Conservation (phyloP, 2,888 invertebrate genomes). For the Thysanoteuthis rhombus region DNA sequence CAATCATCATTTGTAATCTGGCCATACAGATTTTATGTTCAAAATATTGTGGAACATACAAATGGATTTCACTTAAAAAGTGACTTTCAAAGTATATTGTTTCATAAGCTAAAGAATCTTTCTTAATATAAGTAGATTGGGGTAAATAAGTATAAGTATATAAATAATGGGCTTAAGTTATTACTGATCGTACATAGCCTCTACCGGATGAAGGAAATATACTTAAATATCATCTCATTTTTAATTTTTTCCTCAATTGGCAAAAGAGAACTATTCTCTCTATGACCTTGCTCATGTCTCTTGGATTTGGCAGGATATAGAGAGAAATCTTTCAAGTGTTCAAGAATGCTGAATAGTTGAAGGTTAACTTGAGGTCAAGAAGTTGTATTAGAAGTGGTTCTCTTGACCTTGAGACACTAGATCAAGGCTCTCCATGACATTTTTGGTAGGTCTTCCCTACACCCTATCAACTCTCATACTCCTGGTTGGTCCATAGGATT, state of each 20-base stretch:
- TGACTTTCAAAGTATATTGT: not conserved
- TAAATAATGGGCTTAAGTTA: not conserved
- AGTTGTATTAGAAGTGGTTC: not conserved
- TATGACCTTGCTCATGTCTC: not conserved
- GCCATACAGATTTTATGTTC: not conserved
- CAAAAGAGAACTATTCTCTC: not conserved
- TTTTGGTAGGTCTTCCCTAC: not conserved
- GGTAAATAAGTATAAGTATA: not conserved
- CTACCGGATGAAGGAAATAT: not conserved
- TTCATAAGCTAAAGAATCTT: not conserved
- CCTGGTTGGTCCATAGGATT: not conserved
- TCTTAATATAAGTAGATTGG: not conserved
- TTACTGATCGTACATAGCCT: not conserved
- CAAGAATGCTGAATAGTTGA: constrained; percentile 12
- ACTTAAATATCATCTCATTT: not conserved
- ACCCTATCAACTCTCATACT: not conserved
- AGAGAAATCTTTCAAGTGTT: not conserved
- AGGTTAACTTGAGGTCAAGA: not conserved
- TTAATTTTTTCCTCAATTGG: not conserved
- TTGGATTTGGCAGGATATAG: not conserved
- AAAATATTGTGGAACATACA: not conserved
- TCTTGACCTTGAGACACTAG: not conserved
- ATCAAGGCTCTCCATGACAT: not conserved
- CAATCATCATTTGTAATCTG: not conserved
- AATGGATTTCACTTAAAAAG: not conserved